Evolutionary conservation across 2,797 vertebrate genomes (phyloP), one percentile per base, ranked within the genome.

Genomic region (Nyctalus aviator): DNA sequence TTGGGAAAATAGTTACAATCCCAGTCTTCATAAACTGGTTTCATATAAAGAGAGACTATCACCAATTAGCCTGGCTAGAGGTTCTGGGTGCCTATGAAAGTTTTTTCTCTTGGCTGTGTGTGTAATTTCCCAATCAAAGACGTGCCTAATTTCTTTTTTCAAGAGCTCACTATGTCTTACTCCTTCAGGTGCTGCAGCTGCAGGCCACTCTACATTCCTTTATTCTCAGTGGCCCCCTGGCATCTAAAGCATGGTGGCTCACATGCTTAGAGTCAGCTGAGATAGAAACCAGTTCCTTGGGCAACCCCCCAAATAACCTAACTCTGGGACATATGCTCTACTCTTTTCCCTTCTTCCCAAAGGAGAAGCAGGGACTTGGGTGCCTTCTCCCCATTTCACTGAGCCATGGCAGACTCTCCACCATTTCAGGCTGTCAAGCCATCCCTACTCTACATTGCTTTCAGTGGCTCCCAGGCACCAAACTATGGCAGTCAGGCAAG

Each of bases 1-100:
- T 72, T 88, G 72, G 78, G 57, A 92, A 88, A 83, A 83, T 15
- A 84, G 68, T 10, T 44, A 78, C 11, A 78, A n/a, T 79, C 30
- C 4, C 12, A 81, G 3, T 88, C 18, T 81, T 95, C 68, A 77
- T 7, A 27, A 7, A 77, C 1, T 44, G 32, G 48, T n/a, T 85
- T 82, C 81, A 41, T 37, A 81, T 2, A 84, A 23, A n/a, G 21
- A 8, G 84, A 73, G 20, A 73, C n/a, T 27, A 50, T 90, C 14
- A 84, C 7, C 32, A 79, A 5, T 87, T 27, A 75, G 21, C n/a
- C 41, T 30, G 50, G 48, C 48, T 66, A 72, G 72, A 62, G 48
- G 37, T 62, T 85, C 30, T 83, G 37, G 30, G 77, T 2, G 25
- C 20, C 14, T 68, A 53, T 66, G 57, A 77, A 83, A 86, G 2